These are phyloP conservation scores for Serranus cabrilla DNA, from an alignment of 2,797 vertebrate species.

Conservation along the genomic window DNA sequence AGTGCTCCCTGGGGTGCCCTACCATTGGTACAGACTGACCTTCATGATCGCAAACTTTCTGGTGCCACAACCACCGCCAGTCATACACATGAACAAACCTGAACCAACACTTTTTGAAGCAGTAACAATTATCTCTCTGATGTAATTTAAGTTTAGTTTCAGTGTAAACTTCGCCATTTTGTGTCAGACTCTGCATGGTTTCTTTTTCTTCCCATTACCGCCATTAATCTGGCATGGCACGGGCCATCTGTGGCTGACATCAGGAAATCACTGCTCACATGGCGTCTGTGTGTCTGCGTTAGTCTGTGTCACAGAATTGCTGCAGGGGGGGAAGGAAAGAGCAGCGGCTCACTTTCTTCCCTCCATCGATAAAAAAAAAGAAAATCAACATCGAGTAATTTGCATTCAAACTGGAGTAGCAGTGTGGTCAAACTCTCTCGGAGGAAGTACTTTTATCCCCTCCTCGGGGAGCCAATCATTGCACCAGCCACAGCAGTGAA, in stretches of 20 bases:
- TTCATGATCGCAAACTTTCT: too few relatives aligned
- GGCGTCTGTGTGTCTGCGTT: conserved; percentile 58
- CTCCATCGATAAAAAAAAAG: conserved; percentile 15
- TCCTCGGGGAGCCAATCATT: conserved; percentile 41
- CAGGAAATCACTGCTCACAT: conserved; percentile 74
- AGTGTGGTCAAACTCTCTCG: conserved; percentile 29
- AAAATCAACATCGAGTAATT: conserved; percentile 31
- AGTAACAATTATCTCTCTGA: background rate
- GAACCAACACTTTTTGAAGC: background rate
- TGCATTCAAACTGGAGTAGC: conserved; percentile 36
- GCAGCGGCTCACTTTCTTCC: conserved; percentile 16
- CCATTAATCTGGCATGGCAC: conserved; percentile 66
- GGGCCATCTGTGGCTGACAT: conserved; percentile 76
- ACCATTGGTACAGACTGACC: too few relatives aligned
- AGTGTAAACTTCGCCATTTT: conserved; percentile 14
- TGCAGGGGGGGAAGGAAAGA: conserved; percentile 25
- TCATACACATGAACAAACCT: background rate
- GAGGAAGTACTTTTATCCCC: conserved; percentile 23
- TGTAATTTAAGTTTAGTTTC: conserved; percentile 17
- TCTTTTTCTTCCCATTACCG: conserved; percentile 18
- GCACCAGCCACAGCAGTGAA: conserved; percentile 10
- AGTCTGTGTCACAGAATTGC: conserved; percentile 58
- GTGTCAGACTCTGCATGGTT: conserved; percentile 20
- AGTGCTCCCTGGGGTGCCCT: too few relatives aligned
- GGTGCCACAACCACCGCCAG: too few relatives aligned